Evolutionary conservation across 1,140 invertebrate genomes (phyloP).

Genomic region (Pseudomyrmex sp.): DNA sequence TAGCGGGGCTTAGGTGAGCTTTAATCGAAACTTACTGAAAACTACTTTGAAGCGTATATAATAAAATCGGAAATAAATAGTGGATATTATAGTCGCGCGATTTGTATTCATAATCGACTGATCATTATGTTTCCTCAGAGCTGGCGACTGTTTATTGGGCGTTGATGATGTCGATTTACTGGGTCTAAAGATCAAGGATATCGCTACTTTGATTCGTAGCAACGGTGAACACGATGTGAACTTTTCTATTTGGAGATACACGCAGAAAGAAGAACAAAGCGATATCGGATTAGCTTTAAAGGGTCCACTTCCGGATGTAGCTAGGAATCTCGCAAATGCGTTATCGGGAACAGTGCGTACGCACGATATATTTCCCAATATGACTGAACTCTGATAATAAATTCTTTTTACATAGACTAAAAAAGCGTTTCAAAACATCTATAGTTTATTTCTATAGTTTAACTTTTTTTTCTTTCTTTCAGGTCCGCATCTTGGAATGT

Average conservation of each 20-base stretch:
- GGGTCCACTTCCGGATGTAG: conserved; percentile 81
- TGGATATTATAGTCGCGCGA: not conserved
- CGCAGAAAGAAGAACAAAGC: conserved; percentile 84
- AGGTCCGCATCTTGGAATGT: conserved; percentile 87
- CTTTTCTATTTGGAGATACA: conserved; percentile 81
- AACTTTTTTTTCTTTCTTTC: not conserved
- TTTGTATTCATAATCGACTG: not conserved
- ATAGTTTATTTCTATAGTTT: not conserved
- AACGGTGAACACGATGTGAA: conserved; percentile 74
- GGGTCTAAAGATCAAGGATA: conserved; percentile 86
- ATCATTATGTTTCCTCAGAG: conserved; percentile 67
- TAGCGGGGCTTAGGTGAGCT: conserved; percentile 79
- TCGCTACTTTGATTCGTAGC: conserved; percentile 86
- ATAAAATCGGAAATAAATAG: conserved; percentile 11
- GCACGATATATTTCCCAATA: not conserved
- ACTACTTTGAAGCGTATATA: not conserved
- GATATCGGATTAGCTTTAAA: conserved; percentile 72
- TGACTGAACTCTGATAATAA: too few relatives aligned
- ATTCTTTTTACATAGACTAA: not conserved
- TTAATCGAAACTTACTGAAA: not conserved
- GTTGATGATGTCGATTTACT: conserved; percentile 88
- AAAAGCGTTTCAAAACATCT: not conserved
- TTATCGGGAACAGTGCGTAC: conserved; percentile 82
- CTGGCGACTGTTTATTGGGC: conserved; percentile 88
- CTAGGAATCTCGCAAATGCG: conserved; percentile 79